phyloP scores from a whole-genome alignment of 2,888 invertebrate species.

The Drosophila flavopinicola region DNA sequence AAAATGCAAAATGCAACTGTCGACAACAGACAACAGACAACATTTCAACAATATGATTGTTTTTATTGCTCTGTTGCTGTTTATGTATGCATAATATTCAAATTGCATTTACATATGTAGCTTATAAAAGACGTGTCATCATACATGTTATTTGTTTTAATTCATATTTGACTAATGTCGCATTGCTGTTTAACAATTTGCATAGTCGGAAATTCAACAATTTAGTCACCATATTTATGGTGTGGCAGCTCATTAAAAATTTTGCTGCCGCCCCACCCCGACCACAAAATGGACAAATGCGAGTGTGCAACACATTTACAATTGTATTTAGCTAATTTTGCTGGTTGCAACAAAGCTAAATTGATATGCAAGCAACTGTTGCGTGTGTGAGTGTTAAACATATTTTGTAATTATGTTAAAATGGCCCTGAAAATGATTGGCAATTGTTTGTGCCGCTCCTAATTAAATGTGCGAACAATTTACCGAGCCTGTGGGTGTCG shows the following conservation, averaged over 20 bases:
- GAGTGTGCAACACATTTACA: slow-evolving; percentile 33
- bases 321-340: slow-evolving; percentile 51
- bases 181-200: slow-evolving; percentile 37
- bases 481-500: slow-evolving; percentile 20
- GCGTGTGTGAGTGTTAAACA: slow-evolving; percentile 27
- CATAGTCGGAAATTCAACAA: slow-evolving; percentile 18
- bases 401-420: slow-evolving; percentile 66
- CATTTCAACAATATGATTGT: slow-evolving; percentile 13
- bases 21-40: slow-evolving; percentile 17
- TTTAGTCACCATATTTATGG: slow-evolving; percentile 47
- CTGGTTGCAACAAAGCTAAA: slow-evolving; percentile 31
- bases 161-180: slow-evolving; percentile 53
- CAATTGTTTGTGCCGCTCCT: slow-evolving; percentile 25
- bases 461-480: slow-evolving; percentile 35
- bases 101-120: slow-evolving; percentile 26
- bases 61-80: slow-evolving; percentile 4
- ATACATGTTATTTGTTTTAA: slow-evolving; percentile 16
- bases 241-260: slow-evolving; percentile 66
- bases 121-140: slow-evolving; percentile 25
- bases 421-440: slow-evolving; percentile 53
- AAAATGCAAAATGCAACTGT: slow-evolving; percentile 34
- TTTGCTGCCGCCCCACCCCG: slow-evolving; percentile 29
- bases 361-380: slow-evolving; percentile 54
- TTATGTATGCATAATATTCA: slow-evolving; percentile 3
- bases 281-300: slow-evolving; percentile 4